Evolutionary conservation across 2,797 vertebrate genomes (phyloP), one percentile per base, ranked within the genome.

Genomic region (Tapera naevia): DNA sequence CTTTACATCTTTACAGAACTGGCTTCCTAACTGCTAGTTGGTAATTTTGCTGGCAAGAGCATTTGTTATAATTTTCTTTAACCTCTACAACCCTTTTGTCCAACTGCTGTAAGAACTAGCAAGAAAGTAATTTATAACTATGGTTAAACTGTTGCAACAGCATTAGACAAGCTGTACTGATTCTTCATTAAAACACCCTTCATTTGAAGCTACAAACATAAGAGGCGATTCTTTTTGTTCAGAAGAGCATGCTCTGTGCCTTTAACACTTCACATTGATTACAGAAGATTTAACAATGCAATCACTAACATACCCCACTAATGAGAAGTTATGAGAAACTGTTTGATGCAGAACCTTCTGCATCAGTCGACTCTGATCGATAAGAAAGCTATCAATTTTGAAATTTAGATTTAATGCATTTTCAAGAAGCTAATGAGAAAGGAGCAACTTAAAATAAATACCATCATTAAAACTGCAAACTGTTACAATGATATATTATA

Each of bases 391-490:
- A 95, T 92, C 95, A n/a, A 89, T 89, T 93, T 93, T 87, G 91
- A 95, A 97, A 95, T 96, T 96, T 94, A 96, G 93, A 96, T 97
- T 97, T 97, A 97, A 96, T 97, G 95, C 86, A 53, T 97, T 96
- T 97, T 90, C 95, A 96, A 96, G 95, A 97, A 97, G 96, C 96
- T 97, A 94, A 89, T 96, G 93, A 97, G 94, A 96, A 96, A 96
- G 93, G 96, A 97, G 96, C 94, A 93, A 97, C 88, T 97, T 91
- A 96, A 96, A 97, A 96, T 94, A 81, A 97, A 97, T 97, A 90
- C 86, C 96, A 96, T 96, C 97, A 95, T 94, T 95, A 96, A 92
- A 94, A 97, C 84, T 94, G 96, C 94, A 96, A 96, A 96, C 95
- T 96, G 96, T 96, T 97, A 97, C 96, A 97, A 96, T 93, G 95